Evolutionary conservation across 2,888 invertebrate species (phyloP).

Genomic region (Cryptus viduatorius): DNA sequence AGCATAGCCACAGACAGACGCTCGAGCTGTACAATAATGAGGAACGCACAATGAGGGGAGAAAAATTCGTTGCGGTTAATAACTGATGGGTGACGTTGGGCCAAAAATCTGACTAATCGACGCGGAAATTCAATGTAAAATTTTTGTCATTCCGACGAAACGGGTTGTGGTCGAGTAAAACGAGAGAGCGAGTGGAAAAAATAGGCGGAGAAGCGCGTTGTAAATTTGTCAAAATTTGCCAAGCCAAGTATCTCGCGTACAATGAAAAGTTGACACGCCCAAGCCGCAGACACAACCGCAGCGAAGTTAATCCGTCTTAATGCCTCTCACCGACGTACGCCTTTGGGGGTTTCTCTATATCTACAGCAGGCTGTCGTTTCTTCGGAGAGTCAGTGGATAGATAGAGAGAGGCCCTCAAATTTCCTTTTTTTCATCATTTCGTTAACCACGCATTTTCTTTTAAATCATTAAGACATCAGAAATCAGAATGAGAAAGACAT

Average conservation of each 20-base stretch:
- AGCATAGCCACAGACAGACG: slow-evolving; percentile 4
- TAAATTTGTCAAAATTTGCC: slow-evolving; percentile 69
- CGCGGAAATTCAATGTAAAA: slow-evolving; percentile 43
- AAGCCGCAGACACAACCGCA: slow-evolving; percentile 60
- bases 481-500: too few species aligned
- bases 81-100: slow-evolving; percentile 24
- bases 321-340: slow-evolving; percentile 51
- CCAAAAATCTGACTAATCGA: slow-evolving; percentile 49
- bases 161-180: background rate
- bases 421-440: background rate
- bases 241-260: slow-evolving; percentile 48
- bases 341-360: background rate
- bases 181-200: slow-evolving; percentile 10
- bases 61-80: slow-evolving; percentile 55
- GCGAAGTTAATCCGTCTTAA: slow-evolving; percentile 50
- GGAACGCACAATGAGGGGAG: slow-evolving; percentile 37
- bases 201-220: slow-evolving; percentile 26
- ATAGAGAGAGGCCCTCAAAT: background rate
- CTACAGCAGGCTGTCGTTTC: background rate
- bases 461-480: too few species aligned
- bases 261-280: slow-evolving; percentile 63
- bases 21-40: slow-evolving; percentile 36
- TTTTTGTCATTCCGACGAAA: slow-evolving; percentile 28
- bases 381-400: background rate
- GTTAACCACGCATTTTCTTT: background rate